A percentile compares a stretch with the other conserved stretches of the same genome.
Evolutionary conservation across 2,113 vertebrate genomes (phyloP).

Genomic region (Oreochromis tanganicae): DNA sequence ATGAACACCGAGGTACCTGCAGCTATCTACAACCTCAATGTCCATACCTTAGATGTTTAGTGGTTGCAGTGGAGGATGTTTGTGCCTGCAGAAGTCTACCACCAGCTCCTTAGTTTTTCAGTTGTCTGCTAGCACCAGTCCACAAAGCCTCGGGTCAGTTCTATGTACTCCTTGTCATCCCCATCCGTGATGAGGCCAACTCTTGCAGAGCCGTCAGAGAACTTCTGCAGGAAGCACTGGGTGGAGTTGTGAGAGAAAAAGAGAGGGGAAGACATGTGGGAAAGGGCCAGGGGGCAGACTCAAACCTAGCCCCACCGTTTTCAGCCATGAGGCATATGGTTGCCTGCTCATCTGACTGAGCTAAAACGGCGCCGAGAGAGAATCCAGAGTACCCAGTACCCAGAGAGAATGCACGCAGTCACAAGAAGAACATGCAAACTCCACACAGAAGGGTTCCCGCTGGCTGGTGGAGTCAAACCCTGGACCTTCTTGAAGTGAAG

Average conservation of each 20-base stretch:
- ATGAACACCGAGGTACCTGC: neutral
- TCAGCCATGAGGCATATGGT: neutral
- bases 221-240: neutral
- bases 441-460: neutral
- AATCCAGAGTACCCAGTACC: neutral
- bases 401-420: neutral
- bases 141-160: neutral
- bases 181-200: neutral
- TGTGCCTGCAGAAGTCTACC: neutral
- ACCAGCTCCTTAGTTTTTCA: neutral
- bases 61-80: neutral
- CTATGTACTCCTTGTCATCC: neutral
- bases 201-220: neutral
- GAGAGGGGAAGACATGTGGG: neutral
- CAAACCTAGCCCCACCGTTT: neutral
- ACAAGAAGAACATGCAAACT: neutral
- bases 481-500: neutral
- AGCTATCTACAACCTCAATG: neutral
- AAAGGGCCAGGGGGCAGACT: neutral
- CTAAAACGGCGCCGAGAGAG: rapidly evolving
- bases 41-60: neutral
- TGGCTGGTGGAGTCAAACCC: neutral
- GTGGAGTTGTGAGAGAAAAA: neutral
- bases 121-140: neutral
- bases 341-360: neutral